phyloP scores from a whole-genome alignment of 2,888 invertebrate species.

The Platynereis dumerilii region DNA sequence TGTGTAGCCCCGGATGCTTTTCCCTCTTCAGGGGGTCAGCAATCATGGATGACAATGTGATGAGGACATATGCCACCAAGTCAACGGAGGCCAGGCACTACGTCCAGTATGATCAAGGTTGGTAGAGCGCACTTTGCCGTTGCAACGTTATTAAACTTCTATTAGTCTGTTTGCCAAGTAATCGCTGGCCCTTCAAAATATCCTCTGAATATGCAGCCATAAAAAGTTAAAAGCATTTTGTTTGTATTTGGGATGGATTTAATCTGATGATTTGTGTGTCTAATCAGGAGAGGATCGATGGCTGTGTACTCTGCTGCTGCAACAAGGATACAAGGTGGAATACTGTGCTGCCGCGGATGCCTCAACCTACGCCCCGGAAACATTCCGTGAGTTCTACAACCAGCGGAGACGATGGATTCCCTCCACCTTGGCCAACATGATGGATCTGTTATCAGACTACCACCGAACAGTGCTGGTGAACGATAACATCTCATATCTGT shows the following conservation, averaged over 20 bases:
- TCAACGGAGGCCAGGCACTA: conserved; percentile 78
- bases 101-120: conserved; percentile 78
- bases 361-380: conserved; percentile 94
- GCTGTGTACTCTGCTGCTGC: conserved; percentile 40
- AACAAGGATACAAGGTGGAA: conserved; percentile 69
- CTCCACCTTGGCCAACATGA: conserved; percentile 97
- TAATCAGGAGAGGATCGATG: conserved; percentile 43
- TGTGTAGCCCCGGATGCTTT: conserved; percentile 92
- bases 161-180: background rate
- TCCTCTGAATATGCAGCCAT: no score
- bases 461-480: conserved; percentile 46
- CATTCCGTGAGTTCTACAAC: conserved; percentile 78
- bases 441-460: conserved; percentile 74
- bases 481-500: conserved; percentile 50
- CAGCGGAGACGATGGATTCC: conserved; percentile 98
- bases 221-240: no score
- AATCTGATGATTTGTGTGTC: no score
- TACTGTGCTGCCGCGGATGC: conserved; percentile 99
- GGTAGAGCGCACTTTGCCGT: background rate
- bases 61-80: conserved; percentile 84
- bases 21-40: conserved; percentile 87
- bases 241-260: no score
- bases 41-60: conserved; percentile 88
- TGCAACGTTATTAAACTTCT: background rate
- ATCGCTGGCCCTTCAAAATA: no score